Base-by-base conservation (phyloP, 92 coral and sea anemone genomes). In the Zoanthus sociatus region DNA sequence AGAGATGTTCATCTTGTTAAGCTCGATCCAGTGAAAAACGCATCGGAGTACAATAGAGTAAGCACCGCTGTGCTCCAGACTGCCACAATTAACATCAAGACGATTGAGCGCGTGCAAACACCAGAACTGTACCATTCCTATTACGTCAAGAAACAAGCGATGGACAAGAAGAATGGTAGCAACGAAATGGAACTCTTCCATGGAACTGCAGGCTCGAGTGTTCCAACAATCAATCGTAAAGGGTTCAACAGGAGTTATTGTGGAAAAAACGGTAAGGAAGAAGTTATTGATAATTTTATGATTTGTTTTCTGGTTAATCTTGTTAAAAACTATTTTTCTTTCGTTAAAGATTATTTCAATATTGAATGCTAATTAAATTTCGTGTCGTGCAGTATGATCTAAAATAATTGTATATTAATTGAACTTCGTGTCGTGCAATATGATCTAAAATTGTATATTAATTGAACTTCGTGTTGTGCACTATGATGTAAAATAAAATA, bases 191-290 rank as follows among this genome's bases (percentile, higher is more conserved):
- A 73, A 12, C 90, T 94, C 54, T 94, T 89, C 77, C 98, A 94
- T 64, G 96, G 96, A 0, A 93, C 96, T 16, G 88, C 86, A 2
- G 78, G 73, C 11, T 68, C 9, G 15, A 89, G 68, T 14, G 67
- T 87, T 30, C 31, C 84, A 0, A 88, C 71, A 13, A 94, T 94
- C 26, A 94, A 90, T 82, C 63, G 54, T 0, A 32, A 18, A 31
- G 98, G 98, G 13, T 90, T 94, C 75, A 94, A 94, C 91, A 86
- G 98, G 66, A 94, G 93, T 68, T 94, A 78, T 67, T 73, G 82
- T 56, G 94, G 98, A 10, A 89, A 83, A 58, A 90, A 92, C 71
- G 95, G 98, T 94, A 37, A 4, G 42, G 42, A 37, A 37, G 42
- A 37, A 37, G 42, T 37, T 37, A 37, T 37, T 2, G 2, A 37